Base-by-base conservation (phyloP, 2,113 vertebrate species). In the Taurulus bubalis region DNA sequence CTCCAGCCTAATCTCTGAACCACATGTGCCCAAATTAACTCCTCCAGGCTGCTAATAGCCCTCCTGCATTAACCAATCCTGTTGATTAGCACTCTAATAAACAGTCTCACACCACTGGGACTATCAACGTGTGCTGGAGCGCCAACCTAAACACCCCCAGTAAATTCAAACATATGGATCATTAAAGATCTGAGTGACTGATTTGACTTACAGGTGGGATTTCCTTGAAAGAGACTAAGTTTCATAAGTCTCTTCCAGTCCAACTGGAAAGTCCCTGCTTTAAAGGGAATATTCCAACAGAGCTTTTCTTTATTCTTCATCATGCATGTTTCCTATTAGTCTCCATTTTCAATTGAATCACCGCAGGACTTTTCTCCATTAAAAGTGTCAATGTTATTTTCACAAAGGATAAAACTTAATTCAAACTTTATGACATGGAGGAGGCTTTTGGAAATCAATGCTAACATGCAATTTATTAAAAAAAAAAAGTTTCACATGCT, bases 61-160 rank as follows among this genome's bases (percentile, higher is more conserved):
- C 80, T 77, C 75, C 83, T 67, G 82, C 84, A 90, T 90, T 85
- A 92, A 91, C 87, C 90, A 92, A 79, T 93, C 90, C 82, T 20
- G 74, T 90, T 90, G 91, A 90, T 93, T 89, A 90, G 87, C 87
- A 28, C 83, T 91, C 62, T 89, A 80, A 92, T 87, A 91, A 90
- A 93, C 91, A 91, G 83, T 90, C 87, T 86, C 60, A 76, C 89
- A 84, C 89, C 89, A 69, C 53, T 70, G 91, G 89, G 91, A 91
- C 87, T 70, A 77, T 86, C 78, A 85, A 58, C 89, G 86, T 80
- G 86, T 77, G 88, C 87, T 71, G 73, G 30, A 62, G 83, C 69
- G 93, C 91, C 92, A 92, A 87, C 75, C 77, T 67, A 90, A 92
- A 92, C 51, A 87, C 63, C 77, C 75, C 70, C 70, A 20, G 78